These are phyloP conservation scores for Monarcha castaneiventris DNA, from an alignment of 2,113 vertebrate genomes.

Conservation along the genomic window DNA sequence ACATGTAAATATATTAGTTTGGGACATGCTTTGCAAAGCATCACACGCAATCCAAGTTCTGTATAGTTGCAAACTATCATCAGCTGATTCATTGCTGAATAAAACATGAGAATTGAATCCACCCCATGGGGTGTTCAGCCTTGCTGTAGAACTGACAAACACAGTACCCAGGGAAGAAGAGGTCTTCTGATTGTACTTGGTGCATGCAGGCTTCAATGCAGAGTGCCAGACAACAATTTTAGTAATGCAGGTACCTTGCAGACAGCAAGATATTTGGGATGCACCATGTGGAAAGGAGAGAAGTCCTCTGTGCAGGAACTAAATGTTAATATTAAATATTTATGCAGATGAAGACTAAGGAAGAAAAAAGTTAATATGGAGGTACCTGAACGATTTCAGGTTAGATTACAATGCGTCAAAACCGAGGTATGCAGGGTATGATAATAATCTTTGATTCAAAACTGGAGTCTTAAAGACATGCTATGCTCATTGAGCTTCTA, in stretches of 20 bases:
- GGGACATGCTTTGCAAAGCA: not conserved
- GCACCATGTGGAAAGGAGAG: not conserved
- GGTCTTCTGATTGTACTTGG: not conserved
- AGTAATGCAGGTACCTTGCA: not conserved
- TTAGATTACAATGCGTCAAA: not conserved
- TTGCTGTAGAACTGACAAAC: not conserved
- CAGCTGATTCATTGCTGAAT: not conserved
- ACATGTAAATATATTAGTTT: not conserved
- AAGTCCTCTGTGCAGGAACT: not conserved
- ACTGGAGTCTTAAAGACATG: not conserved
- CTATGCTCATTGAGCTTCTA: not conserved
- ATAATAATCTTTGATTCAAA: not conserved
- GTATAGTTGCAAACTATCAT: not conserved
- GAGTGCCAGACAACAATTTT: not conserved
- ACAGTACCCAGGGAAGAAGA: not conserved
- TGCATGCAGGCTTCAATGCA: rapidly evolving
- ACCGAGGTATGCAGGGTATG: not conserved
- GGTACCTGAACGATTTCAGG: not conserved
- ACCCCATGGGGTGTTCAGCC: not conserved
- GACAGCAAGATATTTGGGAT: not conserved
- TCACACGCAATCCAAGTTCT: not conserved
- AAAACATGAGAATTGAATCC: not conserved
- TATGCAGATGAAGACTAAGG: not conserved
- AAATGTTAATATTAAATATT: not conserved
- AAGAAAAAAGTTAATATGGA: not conserved